Conservation (phyloP, 2,113 vertebrate species). For the Marmota flaviventris region DNA sequence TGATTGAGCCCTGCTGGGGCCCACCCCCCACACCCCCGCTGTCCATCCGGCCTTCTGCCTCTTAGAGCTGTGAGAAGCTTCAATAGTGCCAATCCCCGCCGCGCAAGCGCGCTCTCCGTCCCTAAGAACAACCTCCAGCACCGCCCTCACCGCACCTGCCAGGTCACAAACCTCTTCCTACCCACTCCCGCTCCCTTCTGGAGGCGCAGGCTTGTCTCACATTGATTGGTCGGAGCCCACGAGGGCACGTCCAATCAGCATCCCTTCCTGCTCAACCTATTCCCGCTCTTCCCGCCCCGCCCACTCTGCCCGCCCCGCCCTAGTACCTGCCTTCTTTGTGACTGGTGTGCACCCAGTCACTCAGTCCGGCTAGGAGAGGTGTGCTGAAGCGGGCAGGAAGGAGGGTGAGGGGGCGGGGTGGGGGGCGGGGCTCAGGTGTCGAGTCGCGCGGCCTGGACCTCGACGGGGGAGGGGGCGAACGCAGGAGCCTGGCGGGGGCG, state of each 20-base stretch:
- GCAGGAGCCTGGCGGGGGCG: conserved; percentile 21
- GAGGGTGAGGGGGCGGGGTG: not conserved
- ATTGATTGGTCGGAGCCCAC: conserved; percentile 69
- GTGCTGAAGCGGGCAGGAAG: not conserved
- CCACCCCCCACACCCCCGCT: rapidly evolving
- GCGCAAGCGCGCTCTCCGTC: conserved; percentile 59
- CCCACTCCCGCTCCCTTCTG: not conserved
- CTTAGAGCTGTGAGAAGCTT: rapidly evolving
- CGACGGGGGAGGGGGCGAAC: not conserved
- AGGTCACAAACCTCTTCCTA: conserved; percentile 78
- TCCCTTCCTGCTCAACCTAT: not conserved
- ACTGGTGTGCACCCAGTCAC: conserved; percentile 72
- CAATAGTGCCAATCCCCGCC: rapidly evolving
- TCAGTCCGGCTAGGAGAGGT: conserved; percentile 28
- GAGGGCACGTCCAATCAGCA: conserved; percentile 68
- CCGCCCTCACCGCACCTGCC: conserved; percentile 68
- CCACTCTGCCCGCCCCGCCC: not conserved
- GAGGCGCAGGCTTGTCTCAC: conserved; percentile 2
- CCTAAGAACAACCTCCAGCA: rapidly evolving
- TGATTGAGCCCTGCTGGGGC: rapidly evolving
- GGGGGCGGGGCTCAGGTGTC: conserved; percentile 58
- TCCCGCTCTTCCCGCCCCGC: conserved; percentile 42
- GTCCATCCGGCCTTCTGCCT: not conserved
- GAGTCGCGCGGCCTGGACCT: rapidly evolving
- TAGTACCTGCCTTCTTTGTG: conserved; percentile 60